phyloP scores from a whole-genome alignment of 2,888 invertebrate species.

The Sympetrum striolatum region DNA sequence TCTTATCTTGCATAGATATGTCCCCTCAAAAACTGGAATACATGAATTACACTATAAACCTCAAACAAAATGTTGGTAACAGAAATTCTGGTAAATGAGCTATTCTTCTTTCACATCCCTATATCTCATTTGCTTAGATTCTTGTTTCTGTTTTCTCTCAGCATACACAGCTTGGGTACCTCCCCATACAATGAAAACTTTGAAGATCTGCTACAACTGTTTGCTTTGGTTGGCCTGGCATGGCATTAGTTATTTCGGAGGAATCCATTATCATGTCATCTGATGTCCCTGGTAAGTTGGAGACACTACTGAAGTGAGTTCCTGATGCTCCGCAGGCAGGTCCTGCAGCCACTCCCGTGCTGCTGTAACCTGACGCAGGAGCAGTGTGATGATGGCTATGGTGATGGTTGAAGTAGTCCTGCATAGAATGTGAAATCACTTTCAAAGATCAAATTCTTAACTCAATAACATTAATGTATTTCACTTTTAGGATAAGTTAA shows the following conservation, averaged over 20 bases:
- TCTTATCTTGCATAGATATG: background rate
- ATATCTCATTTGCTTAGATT: background rate
- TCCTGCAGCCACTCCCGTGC: background rate
- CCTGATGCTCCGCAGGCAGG: slow-evolving; percentile 4
- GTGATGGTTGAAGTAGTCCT: slow-evolving; percentile 32
- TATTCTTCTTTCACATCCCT: background rate
- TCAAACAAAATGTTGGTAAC: background rate
- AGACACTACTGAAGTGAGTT: background rate
- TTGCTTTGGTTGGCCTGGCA: slow-evolving; percentile 14
- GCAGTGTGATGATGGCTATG: slow-evolving; percentile 13
- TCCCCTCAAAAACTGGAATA: background rate
- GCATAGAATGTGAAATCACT: background rate
- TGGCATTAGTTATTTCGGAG: background rate
- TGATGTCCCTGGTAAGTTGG: background rate
- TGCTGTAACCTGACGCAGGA: background rate
- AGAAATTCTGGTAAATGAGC: background rate
- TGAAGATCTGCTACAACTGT: slow-evolving; percentile 4
- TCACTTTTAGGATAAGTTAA: too few relatives aligned
- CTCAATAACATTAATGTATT: too few relatives aligned
- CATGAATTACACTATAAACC: background rate
- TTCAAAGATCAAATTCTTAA: too few relatives aligned
- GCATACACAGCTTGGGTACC: slow-evolving; percentile 32
- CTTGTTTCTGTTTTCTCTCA: background rate
- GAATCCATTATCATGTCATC: slow-evolving; percentile 26
- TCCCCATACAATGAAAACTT: slow-evolving; percentile 14